Conservation (phyloP, 2,888 invertebrate species). For the Fissipunctia ypsillon region DNA sequence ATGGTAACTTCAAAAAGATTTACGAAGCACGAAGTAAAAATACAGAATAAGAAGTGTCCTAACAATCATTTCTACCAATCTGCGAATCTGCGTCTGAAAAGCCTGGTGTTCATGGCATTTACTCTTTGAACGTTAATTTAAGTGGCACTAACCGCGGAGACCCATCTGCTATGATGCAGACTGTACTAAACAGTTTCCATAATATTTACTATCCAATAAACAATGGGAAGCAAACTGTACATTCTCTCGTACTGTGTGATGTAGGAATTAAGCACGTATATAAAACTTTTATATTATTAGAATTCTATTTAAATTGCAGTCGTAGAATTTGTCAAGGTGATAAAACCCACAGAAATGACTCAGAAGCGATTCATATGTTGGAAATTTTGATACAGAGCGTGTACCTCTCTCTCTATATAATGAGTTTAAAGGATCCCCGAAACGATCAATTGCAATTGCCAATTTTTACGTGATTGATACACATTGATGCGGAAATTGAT, state of each 20-base stretch:
- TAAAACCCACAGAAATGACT: not conserved
- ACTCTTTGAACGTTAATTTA: not conserved
- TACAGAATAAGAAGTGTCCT: not conserved
- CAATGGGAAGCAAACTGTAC: not conserved
- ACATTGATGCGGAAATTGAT: too few species aligned
- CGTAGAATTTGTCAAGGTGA: conserved; percentile 44
- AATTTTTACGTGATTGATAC: too few species aligned
- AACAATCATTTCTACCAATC: not conserved
- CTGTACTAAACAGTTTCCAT: conserved; percentile 1
- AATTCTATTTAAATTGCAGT: conserved; percentile 24
- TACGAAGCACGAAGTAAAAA: not conserved
- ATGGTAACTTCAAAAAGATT: not conserved
- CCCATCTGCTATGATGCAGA: not conserved
- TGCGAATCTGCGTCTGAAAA: not conserved
- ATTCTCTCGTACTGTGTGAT: not conserved
- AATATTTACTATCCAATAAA: not conserved
- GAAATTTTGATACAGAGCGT: conserved; percentile 1
- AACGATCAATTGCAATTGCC: too few species aligned
- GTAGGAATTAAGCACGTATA: not conserved
- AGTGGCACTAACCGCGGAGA: not conserved
- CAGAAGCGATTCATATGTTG: not conserved
- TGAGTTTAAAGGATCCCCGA: too few species aligned
- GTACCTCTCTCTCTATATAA: too few species aligned
- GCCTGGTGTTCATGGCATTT: not conserved
- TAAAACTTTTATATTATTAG: not conserved